Evolutionary conservation across 2,888 invertebrate genomes (phyloP), one percentile per base, ranked within the genome.

Genomic region (Eupithecia inturbata): DNA sequence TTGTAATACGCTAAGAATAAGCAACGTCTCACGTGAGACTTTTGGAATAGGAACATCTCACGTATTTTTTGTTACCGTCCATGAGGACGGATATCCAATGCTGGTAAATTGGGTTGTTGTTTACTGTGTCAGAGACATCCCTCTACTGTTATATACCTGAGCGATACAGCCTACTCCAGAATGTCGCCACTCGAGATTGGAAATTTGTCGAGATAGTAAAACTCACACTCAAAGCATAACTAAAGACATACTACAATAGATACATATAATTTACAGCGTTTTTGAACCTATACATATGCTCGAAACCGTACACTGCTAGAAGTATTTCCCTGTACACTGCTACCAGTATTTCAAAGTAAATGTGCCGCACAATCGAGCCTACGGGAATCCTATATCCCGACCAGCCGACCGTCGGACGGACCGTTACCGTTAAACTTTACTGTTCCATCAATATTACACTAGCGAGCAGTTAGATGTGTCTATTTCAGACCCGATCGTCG

Each of bases 391-490:
- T 26, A 64, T 10, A 62, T 33, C 33, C n/a, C 36, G n/a, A 57
- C 57, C 39, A 63, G 6, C 60, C 26, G 77, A 72, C 73, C 68
- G 64, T 22, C 72, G 66, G 31, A 26, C 45, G 66, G 63, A 33
- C n/a, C 66, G 66, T 73, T 26, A 67, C 69, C 66, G 63, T 78
- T 70, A 74, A 78, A 76, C 76, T 76, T 73, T 73, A 75, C 67
- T 63, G 67, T 68, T 63, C 49, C 68, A 74, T 70, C 72, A 70
- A 75, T 75, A 72, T 70, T 72, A 36, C 67, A 74, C 68, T 68
- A 45, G 60, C 45, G 4, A 39, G 67, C 62, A 53, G 67, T 73
- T 71, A 70, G 69, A 69, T 60, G 49, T 67, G 36, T 73, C 60
- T 67, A 70, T 73, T 62, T 70, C 67, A n/a, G 36, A 33, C 28